Conservation (phyloP, 2,797 vertebrate species). For the Scolopax bukidnonensis region DNA sequence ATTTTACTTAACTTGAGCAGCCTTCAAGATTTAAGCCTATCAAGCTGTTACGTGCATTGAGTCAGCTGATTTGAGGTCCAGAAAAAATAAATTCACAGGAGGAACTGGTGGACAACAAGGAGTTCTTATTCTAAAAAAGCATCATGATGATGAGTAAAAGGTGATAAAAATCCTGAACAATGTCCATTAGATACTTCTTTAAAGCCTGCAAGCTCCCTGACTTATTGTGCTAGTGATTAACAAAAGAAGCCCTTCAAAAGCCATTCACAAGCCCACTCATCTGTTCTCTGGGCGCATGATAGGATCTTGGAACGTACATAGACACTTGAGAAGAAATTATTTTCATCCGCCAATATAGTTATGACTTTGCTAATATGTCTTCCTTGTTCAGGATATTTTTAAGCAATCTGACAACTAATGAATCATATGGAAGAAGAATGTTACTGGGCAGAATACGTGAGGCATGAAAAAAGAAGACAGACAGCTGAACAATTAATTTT, state of each 20-base stretch:
- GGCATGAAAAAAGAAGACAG: constrained; percentile 2
- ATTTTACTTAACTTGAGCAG: not conserved
- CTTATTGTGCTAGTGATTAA: constrained; percentile 20
- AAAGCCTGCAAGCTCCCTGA: not conserved
- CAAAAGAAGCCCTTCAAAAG: constrained; percentile 16
- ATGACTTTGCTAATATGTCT: constrained; percentile 48
- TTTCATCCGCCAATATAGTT: constrained; percentile 34
- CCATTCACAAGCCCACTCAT: constrained; percentile 39
- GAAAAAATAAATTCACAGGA: not conserved
- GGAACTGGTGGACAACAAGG: not conserved
- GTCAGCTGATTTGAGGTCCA: not conserved
- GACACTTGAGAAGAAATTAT: constrained; percentile 46
- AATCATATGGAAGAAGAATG: constrained; percentile 40
- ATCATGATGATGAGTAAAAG: accelerated
- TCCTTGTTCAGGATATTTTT: constrained; percentile 55
- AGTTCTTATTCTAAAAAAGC: not conserved
- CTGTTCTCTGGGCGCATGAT: not conserved
- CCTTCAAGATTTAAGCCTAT: not conserved
- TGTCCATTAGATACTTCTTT: not conserved
- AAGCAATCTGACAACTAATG: constrained; percentile 58
- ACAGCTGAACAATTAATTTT: constrained; percentile 53
- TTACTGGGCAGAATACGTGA: constrained; percentile 48
- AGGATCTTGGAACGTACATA: not conserved
- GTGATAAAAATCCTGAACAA: not conserved
- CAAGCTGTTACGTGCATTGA: not conserved